Evolutionary conservation across 2,113 vertebrate species (phyloP).

Genomic region (Platycercus adscitus): DNA sequence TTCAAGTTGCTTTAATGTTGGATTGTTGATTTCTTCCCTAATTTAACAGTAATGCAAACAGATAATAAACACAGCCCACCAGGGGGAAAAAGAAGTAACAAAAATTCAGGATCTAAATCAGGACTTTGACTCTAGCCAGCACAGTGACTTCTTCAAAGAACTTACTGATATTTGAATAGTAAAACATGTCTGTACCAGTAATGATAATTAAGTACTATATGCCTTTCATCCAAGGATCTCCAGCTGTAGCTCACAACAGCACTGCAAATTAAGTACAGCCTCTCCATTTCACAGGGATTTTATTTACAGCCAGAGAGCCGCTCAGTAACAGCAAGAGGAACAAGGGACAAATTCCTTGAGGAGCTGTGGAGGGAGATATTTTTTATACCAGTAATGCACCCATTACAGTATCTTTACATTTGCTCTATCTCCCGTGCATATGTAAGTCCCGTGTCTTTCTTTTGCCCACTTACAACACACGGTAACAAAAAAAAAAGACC

Average conservation of each 20-base stretch:
- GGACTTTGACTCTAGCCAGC: background rate
- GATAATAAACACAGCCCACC: background rate
- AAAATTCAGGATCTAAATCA: conserved; percentile 36
- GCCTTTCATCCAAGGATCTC: conserved; percentile 39
- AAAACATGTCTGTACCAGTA: conserved; percentile 40
- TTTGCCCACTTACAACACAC: background rate
- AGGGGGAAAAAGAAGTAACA: background rate
- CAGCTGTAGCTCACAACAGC: background rate
- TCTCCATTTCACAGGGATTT: conserved; percentile 11
- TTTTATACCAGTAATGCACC: background rate
- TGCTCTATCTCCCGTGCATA: background rate
- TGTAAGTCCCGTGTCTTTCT: background rate
- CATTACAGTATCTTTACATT: background rate
- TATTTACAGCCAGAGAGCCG: background rate
- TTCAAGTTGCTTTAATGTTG: conserved; percentile 35
- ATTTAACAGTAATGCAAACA: background rate
- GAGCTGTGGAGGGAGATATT: background rate
- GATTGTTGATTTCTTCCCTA: background rate
- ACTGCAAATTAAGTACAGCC: background rate
- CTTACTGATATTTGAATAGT: conserved; percentile 43
- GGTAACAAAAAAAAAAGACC: background rate
- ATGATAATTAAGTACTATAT: conserved; percentile 43
- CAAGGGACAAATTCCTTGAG: background rate
- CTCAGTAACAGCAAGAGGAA: background rate
- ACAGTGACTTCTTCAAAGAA: conserved; percentile 54